phyloP scores from a whole-genome alignment of 2,888 invertebrate genomes.

The Fabriciana adippe region DNA sequence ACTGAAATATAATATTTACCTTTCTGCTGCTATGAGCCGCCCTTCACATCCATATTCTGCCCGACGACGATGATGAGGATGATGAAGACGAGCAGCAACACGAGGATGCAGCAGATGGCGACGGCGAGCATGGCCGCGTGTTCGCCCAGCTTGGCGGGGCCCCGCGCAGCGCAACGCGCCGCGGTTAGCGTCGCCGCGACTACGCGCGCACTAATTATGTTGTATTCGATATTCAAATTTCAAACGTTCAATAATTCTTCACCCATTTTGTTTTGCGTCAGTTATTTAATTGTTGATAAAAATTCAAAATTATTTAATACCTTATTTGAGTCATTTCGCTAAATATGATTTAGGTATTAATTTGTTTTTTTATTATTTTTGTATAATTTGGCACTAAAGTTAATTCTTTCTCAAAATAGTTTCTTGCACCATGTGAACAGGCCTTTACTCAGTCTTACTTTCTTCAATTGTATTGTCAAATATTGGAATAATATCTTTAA shows the following conservation, averaged over 20 bases:
- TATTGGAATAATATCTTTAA: background rate
- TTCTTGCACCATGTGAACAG: conserved; percentile 8
- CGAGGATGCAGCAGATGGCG: conserved; percentile 91
- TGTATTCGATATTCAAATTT: conserved; percentile 28
- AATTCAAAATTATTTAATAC: background rate
- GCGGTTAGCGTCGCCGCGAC: conserved; percentile 61
- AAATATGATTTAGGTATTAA: conserved; percentile 3
- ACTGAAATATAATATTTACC: conserved; percentile 49
- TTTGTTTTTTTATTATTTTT: background rate
- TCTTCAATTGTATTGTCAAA: conserved; percentile 28
- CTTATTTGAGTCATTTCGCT: conserved; percentile 11
- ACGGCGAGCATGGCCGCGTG: conserved; percentile 89
- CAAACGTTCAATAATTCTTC: conserved; percentile 18
- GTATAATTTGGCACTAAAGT: conserved; percentile 9
- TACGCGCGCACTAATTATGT: conserved; percentile 60
- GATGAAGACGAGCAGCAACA: conserved; percentile 90
- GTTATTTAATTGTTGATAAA: conserved; percentile 1
- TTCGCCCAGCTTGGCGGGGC: conserved; percentile 78
- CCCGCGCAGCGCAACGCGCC: conserved; percentile 64
- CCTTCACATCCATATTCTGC: conserved; percentile 86
- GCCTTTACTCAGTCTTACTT: conserved; percentile 31
- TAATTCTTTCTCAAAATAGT: background rate
- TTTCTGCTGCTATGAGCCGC: conserved; percentile 77
- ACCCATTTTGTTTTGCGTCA: conserved; percentile 21
- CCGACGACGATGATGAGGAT: conserved; percentile 91